Base-by-base conservation (phyloP, 35 echinoderm and acorn worm genomes). In the Ophioderma brevispina region DNA sequence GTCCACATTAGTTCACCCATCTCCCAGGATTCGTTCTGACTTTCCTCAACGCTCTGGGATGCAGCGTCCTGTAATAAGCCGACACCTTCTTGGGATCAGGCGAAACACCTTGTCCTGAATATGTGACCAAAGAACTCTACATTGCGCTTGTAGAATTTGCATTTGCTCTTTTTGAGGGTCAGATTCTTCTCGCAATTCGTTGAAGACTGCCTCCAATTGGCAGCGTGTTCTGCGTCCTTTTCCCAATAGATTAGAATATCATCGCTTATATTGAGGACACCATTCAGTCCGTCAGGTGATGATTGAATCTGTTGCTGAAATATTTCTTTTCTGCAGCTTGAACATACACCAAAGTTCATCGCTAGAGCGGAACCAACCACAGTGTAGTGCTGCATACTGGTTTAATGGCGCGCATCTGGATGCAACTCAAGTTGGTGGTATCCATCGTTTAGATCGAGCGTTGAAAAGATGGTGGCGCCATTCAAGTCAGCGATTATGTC, bases 231-330 rank as follows among this genome's bases (percentile, higher is more conserved):
- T 6, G 35, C 42, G 33, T 59, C 43, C 32, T 64, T 37, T 35
- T 52, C 25, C 0, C 80, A 87, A 82, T 35, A 94, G 0, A 90
- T 50, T 0, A 94, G 35, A 28, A 86, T 90, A 39, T 94, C 87
- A 43, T 94, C 92, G n/a, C 82, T 91, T 33, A 94, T 91, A 63
- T 94, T 91, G 11, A 94, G 59, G 21, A 94, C 88, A 35, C 92
- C 82, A 78, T 28, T 37, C 15, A 94, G 88, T 0, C 82, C 82
- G 43, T 39, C 75, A 25, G 84, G 79, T 37, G 80, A 40, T 25
- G 87, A 84, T 38, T 90, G 86, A 21, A 94, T 94, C 31, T 82
- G 38, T 36, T 94, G 84, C 33, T 94, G 92, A 77, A 94, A 94
- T 11, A 64, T 77, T 77, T 87, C 83, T 31, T n/a, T n/a, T n/a